Base-by-base conservation (phyloP, 2,113 vertebrate species). In the Oncorhynchus mykiss region DNA sequence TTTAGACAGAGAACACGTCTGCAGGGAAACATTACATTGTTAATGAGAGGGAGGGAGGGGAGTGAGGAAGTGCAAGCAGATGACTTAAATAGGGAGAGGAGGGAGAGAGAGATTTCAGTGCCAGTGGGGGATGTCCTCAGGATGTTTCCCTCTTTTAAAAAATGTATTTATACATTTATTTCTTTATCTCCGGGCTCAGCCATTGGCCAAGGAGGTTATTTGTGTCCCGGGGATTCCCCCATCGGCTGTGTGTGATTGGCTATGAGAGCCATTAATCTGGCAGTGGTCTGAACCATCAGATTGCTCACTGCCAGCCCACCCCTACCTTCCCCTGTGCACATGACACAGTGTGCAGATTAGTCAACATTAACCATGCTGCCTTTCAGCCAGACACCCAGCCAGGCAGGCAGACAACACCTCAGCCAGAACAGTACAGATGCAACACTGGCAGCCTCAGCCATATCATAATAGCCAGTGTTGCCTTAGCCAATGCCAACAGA, bases 51-150 rank as follows among this genome's bases (percentile, higher is more conserved):
- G 74, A 5, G 80, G 81, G 85, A 78, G 87, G 9, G 20, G 18
- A 39, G 68, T 34, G 72, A 69, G 81, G 84, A 78, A 84, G 84
- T 70, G 78, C 74, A 83, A 87, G 88, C 78, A 89, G 88, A 88
- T 87, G 84, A 86, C 84, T 85, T 89, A 86, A 87, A 88, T 82
- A 86, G 86, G 77, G 85, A 89, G 85, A 78, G 80, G 74, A 5
- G 80, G 81, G 85, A 77, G 73, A 0, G 3, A 2, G 77, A 12
- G n/a, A 71, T 79, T 76, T 88, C 83, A 83, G 73, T 71, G 84
- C 84, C 88, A 86, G 88, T 82, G 87, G 85, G 88, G 87, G 86
- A 90, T 91, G 87, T 91, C 88, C 90, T 89, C 82, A 88, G 90
- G 89, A 91, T 89, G 88, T 88, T 90, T 88, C 86, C 88, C 89